Evolutionary conservation across 1,140 invertebrate species (phyloP).

Genomic region (Macrobrachium rosenbergii): DNA sequence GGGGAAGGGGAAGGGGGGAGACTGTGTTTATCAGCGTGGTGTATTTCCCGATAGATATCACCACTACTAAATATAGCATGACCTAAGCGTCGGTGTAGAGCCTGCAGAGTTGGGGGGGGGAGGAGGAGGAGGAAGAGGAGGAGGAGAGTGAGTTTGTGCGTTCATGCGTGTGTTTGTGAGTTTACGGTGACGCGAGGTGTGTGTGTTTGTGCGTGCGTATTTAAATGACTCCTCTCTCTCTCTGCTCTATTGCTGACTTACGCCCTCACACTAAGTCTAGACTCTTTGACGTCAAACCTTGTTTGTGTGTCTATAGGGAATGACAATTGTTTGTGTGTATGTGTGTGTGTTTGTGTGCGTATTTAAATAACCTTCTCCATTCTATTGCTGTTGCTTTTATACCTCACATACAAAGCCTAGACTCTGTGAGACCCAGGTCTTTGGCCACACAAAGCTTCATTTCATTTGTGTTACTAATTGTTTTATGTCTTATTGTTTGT

Average conservation of each 20-base stretch:
- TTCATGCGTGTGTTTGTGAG: neutral
- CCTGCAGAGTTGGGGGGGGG: too few species aligned
- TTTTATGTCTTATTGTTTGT: too few species aligned
- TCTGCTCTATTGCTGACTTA: neutral
- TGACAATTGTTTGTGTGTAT: too few species aligned
- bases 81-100: too few species aligned
- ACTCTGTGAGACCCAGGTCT: neutral
- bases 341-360: neutral
- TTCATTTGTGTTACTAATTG: constrained; percentile 4
- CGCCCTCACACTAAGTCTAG: constrained; percentile 40
- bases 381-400: constrained; percentile 10
- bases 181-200: neutral
- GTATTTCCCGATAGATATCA: too few species aligned
- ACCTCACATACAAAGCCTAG: constrained; percentile 38
- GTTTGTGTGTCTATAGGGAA: too few species aligned
- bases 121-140: too few species aligned
- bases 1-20: too few species aligned
- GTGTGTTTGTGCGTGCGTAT: neutral
- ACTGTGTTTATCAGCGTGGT: too few species aligned
- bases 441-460: neutral
- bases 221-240: constrained; percentile 8
- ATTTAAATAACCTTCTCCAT: neutral
- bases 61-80: too few species aligned
- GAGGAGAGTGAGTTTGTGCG: neutral
- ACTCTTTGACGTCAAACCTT: too few species aligned